These are phyloP conservation scores for Agriopis aurantiaria DNA, from an alignment of 2,888 invertebrate genomes.

Conservation along the genomic window DNA sequence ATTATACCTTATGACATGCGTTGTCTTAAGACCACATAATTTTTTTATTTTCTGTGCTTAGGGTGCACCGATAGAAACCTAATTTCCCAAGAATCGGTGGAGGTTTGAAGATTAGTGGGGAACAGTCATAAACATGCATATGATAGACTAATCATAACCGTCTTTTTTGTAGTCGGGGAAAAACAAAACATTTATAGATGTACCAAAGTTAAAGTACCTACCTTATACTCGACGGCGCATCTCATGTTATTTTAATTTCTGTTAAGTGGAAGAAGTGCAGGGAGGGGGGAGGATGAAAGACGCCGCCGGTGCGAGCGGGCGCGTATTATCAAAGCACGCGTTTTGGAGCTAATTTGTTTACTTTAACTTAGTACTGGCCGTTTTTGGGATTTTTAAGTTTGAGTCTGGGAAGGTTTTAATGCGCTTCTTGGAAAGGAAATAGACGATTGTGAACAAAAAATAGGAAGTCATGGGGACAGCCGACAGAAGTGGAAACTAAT, in stretches of 20 bases:
- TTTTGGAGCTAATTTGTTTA: constrained; percentile 34
- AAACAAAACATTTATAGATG: not conserved
- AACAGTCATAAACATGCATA: too few relatives aligned
- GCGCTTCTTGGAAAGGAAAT: constrained; percentile 27
- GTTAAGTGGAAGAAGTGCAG: constrained; percentile 63
- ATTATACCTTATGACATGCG: too few relatives aligned
- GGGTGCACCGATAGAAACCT: too few relatives aligned
- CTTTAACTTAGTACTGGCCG: constrained; percentile 39
- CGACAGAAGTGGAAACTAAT: too few relatives aligned
- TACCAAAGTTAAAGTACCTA: not conserved
- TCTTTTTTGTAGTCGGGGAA: too few relatives aligned
- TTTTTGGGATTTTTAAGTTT: constrained; percentile 31
- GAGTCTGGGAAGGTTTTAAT: constrained; percentile 42
- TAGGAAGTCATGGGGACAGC: too few relatives aligned
- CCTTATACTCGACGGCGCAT: constrained; percentile 5
- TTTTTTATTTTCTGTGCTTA: too few relatives aligned
- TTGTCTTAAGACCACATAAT: too few relatives aligned
- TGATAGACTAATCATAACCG: too few relatives aligned
- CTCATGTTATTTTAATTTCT: constrained; percentile 72
- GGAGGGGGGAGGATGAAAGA: constrained; percentile 61
- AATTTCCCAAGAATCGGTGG: too few relatives aligned
- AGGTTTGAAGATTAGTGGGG: too few relatives aligned
- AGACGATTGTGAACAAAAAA: not conserved
- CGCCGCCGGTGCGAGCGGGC: constrained; percentile 58
- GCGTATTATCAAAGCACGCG: constrained; percentile 54